Percentiles rank a stretch among this genome's conserved stretches.
These are phyloP conservation scores for Vanessa atalanta DNA, from an alignment of 1,140 invertebrate genomes.

Conservation along the genomic window DNA sequence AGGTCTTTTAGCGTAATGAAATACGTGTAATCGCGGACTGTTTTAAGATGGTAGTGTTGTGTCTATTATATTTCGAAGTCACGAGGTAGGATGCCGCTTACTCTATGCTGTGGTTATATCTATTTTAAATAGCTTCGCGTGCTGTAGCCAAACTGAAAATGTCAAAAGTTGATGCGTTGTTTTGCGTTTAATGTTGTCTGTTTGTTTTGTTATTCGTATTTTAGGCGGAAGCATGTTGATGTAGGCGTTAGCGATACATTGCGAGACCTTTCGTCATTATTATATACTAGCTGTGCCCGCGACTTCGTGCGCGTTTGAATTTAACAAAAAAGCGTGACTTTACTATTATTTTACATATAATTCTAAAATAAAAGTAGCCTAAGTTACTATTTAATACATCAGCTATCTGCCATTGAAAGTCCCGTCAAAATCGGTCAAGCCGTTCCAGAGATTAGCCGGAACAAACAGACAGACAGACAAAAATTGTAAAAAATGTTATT, in stretches of 20 bases:
- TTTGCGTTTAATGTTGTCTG: slow-evolving; percentile 35
- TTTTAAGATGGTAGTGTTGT: slow-evolving; percentile 29
- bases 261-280: no score
- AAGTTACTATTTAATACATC: no score
- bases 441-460: no score
- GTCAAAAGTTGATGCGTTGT: slow-evolving; percentile 46
- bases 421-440: no score
- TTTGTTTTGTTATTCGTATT: slow-evolving; percentile 29
- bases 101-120: slow-evolving; percentile 34
- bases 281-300: no score
- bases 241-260: not conserved
- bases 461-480: no score
- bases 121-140: slow-evolving; percentile 48
- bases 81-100: slow-evolving; percentile 45
- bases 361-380: no score
- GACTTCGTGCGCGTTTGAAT: no score
- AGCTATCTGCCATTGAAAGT: no score
- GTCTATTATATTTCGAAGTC: slow-evolving; percentile 41
- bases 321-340: no score
- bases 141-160: slow-evolving; percentile 60
- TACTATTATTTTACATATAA: no score
- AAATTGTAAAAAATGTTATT: no score
- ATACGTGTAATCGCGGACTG: not conserved
- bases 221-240: not conserved
- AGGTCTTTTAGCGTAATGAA: not conserved